A percentile compares a stretch with the other conserved stretches of the same genome.
phyloP scores from a whole-genome alignment of 1,140 invertebrate genomes.

The Heliothis virescens region DNA sequence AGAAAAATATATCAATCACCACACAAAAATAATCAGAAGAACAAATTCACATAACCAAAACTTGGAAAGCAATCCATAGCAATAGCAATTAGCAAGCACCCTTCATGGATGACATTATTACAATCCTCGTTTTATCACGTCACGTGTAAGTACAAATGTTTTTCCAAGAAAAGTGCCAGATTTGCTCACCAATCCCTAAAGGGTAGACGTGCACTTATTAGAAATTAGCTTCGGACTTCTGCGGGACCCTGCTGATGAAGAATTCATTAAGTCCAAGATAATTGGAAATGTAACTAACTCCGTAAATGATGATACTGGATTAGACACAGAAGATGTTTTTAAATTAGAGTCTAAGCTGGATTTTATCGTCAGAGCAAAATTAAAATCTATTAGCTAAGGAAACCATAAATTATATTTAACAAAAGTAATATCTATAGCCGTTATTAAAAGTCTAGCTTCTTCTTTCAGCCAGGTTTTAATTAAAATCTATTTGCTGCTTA shows the following conservation, averaged over 20 bases:
- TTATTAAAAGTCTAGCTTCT: neutral
- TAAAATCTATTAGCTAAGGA: neutral
- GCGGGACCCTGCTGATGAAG: slow-evolving; percentile 20
- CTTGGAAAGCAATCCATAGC: slow-evolving; percentile 4
- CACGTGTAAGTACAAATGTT: neutral
- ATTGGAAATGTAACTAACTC: slow-evolving; percentile 19
- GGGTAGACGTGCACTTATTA: slow-evolving; percentile 20
- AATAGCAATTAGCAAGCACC: slow-evolving; percentile 31
- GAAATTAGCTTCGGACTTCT: slow-evolving; percentile 10
- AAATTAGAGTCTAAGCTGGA: neutral
- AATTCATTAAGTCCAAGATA: slow-evolving; percentile 31
- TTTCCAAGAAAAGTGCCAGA: slow-evolving; percentile 13
- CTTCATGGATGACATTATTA: slow-evolving; percentile 8
- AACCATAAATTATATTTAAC: neutral
- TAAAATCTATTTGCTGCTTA: neutral
- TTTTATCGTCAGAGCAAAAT: neutral
- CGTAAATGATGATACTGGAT: slow-evolving; percentile 15
- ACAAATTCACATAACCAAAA: slow-evolving; percentile 34
- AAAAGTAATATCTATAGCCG: neutral
- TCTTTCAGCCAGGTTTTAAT: neutral
- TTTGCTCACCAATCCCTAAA: neutral
- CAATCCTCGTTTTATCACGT: slow-evolving; percentile 14
- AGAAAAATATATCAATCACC: neutral
- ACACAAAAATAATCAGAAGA: slow-evolving; percentile 22
- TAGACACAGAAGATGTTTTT: neutral